Conservation (phyloP, 1,140 invertebrate genomes). For the Polypedilum pembai region DNA sequence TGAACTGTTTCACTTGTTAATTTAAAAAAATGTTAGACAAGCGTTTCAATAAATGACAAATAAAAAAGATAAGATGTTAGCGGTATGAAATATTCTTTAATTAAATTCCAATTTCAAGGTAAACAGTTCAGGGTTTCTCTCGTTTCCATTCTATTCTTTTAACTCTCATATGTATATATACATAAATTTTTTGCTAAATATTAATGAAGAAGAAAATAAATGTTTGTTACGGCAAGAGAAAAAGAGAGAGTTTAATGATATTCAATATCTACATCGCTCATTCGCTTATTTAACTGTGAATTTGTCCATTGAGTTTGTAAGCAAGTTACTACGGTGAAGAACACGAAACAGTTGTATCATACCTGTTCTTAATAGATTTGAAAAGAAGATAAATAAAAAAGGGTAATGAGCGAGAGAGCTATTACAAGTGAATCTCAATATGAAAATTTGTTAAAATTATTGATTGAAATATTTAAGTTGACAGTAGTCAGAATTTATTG, state of each 20-base stretch:
- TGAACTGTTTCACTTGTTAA: no score
- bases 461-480: no score
- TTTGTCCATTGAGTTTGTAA: constrained; percentile 24
- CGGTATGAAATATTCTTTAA: neutral
- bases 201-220: neutral
- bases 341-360: no score
- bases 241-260: neutral
- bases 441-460: no score
- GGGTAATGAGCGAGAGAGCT: no score
- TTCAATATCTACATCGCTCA: constrained; percentile 10
- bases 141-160: neutral
- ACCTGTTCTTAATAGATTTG: no score
- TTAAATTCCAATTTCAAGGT: constrained; percentile 1
- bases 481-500: no score
- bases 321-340: neutral
- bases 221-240: neutral
- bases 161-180: neutral
- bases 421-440: no score
- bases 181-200: neutral
- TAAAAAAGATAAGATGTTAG: neutral
- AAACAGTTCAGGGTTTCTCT: neutral
- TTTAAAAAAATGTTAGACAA: no score
- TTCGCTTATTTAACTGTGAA: constrained; percentile 16
- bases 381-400: no score
- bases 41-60: no score